These are phyloP conservation scores for Ariolimax columbianus DNA, from an alignment of 2,888 invertebrate species.

Conservation along the genomic window DNA sequence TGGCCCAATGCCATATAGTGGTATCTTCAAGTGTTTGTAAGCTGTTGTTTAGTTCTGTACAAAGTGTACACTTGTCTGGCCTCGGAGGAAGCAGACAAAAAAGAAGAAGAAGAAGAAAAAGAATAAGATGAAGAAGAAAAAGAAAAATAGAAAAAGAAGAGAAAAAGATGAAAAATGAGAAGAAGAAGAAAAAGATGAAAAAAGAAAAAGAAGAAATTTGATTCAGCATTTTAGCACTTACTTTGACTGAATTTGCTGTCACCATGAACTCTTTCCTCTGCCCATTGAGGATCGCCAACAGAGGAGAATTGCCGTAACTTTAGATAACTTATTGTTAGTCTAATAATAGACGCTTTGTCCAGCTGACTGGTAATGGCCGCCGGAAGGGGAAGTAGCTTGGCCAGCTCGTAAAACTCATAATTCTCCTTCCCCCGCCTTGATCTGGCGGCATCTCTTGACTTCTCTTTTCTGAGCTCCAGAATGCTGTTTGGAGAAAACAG, in stretches of 20 bases:
- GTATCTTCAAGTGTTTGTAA: no score
- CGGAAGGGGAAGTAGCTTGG: constrained; percentile 94
- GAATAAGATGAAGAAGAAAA: no score
- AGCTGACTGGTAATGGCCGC: constrained; percentile 95
- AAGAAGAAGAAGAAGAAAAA: no score
- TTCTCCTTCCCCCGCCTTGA: constrained; percentile 97
- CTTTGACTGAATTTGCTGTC: constrained; percentile 66
- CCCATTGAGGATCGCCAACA: constrained; percentile 98
- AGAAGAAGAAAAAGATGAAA: no score
- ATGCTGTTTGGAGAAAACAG: constrained; percentile 64
- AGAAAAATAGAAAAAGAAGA: no score
- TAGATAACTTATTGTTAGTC: constrained; percentile 95
- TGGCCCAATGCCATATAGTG: no score
- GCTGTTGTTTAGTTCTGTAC: no score
- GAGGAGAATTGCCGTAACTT: constrained; percentile 97
- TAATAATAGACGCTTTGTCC: constrained; percentile 97
- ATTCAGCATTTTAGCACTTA: no score
- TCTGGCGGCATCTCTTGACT: constrained; percentile 97
- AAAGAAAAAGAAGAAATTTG: no score
- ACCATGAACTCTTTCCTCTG: constrained; percentile 72
- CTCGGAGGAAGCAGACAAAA: no score
- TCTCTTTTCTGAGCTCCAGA: constrained; percentile 86
- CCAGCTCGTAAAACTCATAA: constrained; percentile 95
- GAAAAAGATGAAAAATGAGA: no score
- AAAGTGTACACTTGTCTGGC: no score